These are phyloP conservation scores for Tichodroma muraria DNA, from an alignment of 2,113 vertebrate genomes.

Conservation along the genomic window DNA sequence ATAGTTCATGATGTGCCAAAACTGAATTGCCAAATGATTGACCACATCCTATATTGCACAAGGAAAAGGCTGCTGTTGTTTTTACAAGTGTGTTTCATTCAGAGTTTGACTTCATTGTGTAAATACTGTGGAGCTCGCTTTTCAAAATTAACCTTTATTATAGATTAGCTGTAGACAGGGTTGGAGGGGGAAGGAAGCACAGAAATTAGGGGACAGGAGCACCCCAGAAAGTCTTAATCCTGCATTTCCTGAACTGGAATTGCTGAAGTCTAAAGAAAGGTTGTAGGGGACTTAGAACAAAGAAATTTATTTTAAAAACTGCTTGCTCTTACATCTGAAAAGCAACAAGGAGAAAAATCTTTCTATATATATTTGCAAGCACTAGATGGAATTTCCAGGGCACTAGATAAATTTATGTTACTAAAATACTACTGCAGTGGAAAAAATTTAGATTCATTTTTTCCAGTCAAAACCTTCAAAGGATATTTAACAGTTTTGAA, in stretches of 20 bases:
- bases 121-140: constrained; percentile 60
- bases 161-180: constrained; percentile 45
- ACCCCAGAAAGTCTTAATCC: constrained; percentile 1
- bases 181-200: not conserved
- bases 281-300: not conserved
- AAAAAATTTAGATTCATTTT: not conserved
- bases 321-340: not conserved
- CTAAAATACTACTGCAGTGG: not conserved
- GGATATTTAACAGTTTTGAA: not conserved
- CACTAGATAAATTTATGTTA: not conserved
- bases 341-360: not conserved
- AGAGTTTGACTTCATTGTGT: constrained; percentile 61
- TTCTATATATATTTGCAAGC: not conserved
- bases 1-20: constrained; percentile 70
- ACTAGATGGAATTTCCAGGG: not conserved
- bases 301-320: not conserved
- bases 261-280: not conserved
- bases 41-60: constrained; percentile 67
- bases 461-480: not conserved
- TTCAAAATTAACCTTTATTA: constrained; percentile 68
- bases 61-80: constrained; percentile 66
- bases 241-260: not conserved
- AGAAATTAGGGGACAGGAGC: not conserved
- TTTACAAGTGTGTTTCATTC: constrained; percentile 74
- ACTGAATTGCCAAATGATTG: constrained; percentile 70